Evolutionary conservation across 2,113 vertebrate species (phyloP).

Genomic region (Etheostoma cragini): DNA sequence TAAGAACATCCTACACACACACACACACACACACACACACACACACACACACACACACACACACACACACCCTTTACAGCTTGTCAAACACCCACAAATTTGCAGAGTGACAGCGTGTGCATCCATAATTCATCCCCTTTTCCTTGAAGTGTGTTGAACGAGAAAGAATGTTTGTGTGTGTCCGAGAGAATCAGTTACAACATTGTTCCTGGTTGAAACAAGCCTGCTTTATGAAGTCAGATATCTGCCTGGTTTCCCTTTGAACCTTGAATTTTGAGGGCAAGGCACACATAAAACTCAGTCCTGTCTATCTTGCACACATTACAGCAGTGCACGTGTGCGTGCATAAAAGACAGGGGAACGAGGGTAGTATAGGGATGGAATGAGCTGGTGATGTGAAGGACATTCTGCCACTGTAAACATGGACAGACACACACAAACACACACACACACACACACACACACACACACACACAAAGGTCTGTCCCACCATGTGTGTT

Average conservation of each 20-base stretch:
- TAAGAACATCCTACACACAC: constrained; percentile 68
- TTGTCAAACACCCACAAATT: constrained; percentile 59
- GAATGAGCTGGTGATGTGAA: constrained; percentile 64
- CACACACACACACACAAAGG: constrained; percentile 42
- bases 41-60: constrained; percentile 24
- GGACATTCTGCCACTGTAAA: constrained; percentile 66
- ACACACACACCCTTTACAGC: constrained; percentile 34
- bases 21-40: constrained; percentile 28
- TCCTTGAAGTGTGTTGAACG: neutral
- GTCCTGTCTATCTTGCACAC: neutral
- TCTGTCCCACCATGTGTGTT: constrained; percentile 42
- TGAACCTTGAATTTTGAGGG: neutral
- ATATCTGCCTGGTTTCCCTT: constrained; percentile 14
- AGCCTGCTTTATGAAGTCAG: neutral
- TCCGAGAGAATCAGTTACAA: constrained; percentile 11
- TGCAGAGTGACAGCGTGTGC: constrained; percentile 34
- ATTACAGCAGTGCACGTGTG: neutral
- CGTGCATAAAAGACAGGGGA: constrained; percentile 22
- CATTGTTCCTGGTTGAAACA: neutral
- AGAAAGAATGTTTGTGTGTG: constrained; percentile 17
- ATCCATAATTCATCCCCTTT: constrained; percentile 36
- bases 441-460: constrained; percentile 17
- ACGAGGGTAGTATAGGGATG: constrained; percentile 45
- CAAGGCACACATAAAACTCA: neutral
- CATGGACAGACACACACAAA: neutral